Conservation (phyloP, 2,797 vertebrate genomes). For the Acropternis orthonyx region DNA sequence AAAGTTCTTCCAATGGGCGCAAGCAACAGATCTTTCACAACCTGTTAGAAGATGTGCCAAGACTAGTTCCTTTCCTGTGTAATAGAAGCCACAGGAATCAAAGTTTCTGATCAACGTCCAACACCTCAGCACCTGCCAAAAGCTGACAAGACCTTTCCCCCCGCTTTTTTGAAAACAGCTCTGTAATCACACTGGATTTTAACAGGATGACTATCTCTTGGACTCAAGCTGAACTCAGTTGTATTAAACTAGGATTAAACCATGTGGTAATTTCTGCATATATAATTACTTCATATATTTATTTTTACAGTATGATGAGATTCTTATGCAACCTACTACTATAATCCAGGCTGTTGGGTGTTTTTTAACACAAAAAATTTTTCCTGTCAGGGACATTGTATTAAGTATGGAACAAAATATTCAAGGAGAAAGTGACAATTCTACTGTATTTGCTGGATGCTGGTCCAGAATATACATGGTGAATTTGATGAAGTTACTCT, state of each 20-base stretch:
- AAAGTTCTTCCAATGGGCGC: conserved; percentile 61
- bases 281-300: conserved; percentile 45
- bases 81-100: conserved; percentile 67
- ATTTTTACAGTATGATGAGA: conserved; percentile 9
- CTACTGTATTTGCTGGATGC: neutral
- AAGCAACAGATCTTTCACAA: conserved; percentile 55
- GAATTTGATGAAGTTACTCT: neutral
- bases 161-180: conserved; percentile 37
- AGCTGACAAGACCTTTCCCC: conserved; percentile 44
- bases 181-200: conserved; percentile 59
- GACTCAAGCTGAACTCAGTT: conserved; percentile 39
- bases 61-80: conserved; percentile 53
- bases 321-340: neutral
- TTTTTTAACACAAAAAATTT: neutral
- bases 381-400: neutral
- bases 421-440: neutral
- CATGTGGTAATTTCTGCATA: neutral
- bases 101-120: conserved; percentile 59
- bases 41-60: conserved; percentile 60
- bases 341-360: neutral
- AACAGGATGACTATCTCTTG: conserved; percentile 59
- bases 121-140: conserved; percentile 64
- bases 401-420: neutral
- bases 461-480: neutral
- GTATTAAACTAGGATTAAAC: conserved; percentile 42